Evolutionary conservation across 2,888 invertebrate genomes (phyloP).

Genomic region (Coleophora deauratella): DNA sequence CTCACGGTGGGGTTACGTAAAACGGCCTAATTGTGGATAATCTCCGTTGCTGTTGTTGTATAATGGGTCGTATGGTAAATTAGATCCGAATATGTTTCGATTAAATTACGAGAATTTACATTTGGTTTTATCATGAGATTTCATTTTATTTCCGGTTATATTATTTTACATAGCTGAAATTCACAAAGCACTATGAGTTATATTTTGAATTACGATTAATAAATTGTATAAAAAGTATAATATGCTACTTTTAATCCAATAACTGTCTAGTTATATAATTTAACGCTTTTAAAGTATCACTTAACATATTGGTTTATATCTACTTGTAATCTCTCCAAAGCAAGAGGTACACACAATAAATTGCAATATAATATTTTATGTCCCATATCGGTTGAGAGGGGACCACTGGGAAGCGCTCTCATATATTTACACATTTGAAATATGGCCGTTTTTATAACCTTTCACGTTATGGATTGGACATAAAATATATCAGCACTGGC

Average conservation of each 20-base stretch:
- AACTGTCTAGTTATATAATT: too few relatives aligned
- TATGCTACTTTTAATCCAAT: too few relatives aligned
- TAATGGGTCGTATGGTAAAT: conserved; percentile 5
- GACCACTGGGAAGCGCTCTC: conserved; percentile 26
- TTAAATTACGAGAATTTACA: conserved; percentile 8
- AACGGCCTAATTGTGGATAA: conserved; percentile 33
- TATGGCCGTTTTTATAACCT: conserved; percentile 52
- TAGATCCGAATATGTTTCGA: conserved; percentile 7
- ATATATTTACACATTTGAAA: conserved; percentile 66
- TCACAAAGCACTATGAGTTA: too few relatives aligned
- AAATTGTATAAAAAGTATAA: too few relatives aligned
- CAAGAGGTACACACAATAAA: conserved; percentile 35
- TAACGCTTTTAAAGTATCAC: too few relatives aligned
- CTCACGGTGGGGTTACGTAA: conserved; percentile 27
- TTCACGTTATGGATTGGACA: conserved; percentile 58
- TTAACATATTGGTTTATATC: too few relatives aligned
- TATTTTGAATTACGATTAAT: too few relatives aligned
- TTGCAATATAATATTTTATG: conserved; percentile 55
- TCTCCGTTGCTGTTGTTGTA: conserved; percentile 15
- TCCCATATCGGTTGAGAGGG: conserved; percentile 20
- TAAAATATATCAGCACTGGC: conserved; percentile 39
- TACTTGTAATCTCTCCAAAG: conserved; percentile 32
- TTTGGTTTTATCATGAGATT: conserved; percentile 5
- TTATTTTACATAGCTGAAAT: conserved; percentile 7
- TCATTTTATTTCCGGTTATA: conserved; percentile 4